Evolutionary conservation across 2,888 invertebrate species (phyloP), one percentile per base, ranked within the genome.

Genomic region (Papilio elwesi): DNA sequence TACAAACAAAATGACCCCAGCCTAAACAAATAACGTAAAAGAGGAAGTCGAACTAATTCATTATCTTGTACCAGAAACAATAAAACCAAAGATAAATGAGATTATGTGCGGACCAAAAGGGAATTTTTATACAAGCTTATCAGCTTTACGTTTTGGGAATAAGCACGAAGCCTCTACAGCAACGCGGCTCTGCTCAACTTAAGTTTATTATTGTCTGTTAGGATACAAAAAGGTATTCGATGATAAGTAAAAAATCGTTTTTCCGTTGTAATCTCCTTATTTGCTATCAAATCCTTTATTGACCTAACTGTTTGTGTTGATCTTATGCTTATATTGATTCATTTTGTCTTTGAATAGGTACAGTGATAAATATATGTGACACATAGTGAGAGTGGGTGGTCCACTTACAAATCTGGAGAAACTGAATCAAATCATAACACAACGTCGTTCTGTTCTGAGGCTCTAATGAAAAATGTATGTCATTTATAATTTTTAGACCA

Each of bases 91-190:
- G 85, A 87, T 86, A 88, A 88, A 87, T 83, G 83, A 87, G 89
- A 90, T 90, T 89, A 90, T 88, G 83, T 83, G 86, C 88, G 88
- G 90, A 90, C 88, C 90, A 86, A 83, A 87, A 87, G 88, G 88
- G 85, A 89, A 85, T 90, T 90, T 89, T 90, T 90, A 85, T 88
- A 86, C 83, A 79, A 82, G 88, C 89, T 90, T 91, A 90, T 88
- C 88, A 89, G 83, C 87, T 90, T 90, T 89, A 82, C 86, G 86
- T 87, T 90, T 88, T 85, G 83, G 90, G 87, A 87, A 89, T 89
- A 90, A 88, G 88, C 89, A 87, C 88, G 79, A 81, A 79, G 81
- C 85, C 82, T 82, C 88, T 86, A 85, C 82, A 84, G 87, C 89
- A 87, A 87, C 87, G 87, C 84, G 85, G 86, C 83, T 86, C 81